These are phyloP conservation scores for Sebastes fasciatus DNA, from an alignment of 2,113 vertebrate genomes.

Conservation along the genomic window DNA sequence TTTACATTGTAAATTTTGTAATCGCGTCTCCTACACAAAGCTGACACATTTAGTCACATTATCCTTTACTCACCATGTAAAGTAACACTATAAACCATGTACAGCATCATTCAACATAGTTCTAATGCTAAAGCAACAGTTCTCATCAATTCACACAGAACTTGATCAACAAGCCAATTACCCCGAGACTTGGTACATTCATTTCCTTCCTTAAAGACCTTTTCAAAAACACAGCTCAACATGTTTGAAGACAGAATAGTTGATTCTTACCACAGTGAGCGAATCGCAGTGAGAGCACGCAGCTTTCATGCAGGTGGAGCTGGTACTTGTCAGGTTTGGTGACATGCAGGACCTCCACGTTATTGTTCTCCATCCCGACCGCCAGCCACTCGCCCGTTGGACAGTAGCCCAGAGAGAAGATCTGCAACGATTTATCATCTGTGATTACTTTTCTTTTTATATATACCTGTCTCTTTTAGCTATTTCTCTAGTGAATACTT, in stretches of 20 bases:
- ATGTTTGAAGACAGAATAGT: not conserved
- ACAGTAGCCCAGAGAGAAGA: conserved; percentile 97
- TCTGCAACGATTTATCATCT: conserved; percentile 77
- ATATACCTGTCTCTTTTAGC: no score
- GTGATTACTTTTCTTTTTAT: no score
- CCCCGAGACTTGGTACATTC: not conserved
- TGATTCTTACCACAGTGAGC: conserved; percentile 91
- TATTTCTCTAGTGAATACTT: no score
- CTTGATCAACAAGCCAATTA: not conserved
- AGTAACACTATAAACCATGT: not conserved
- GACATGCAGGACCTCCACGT: conserved; percentile 96
- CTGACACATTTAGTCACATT: not conserved
- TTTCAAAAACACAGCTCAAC: not conserved
- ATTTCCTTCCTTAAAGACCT: not conserved
- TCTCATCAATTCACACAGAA: not conserved
- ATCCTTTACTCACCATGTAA: no score
- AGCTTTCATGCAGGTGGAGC: conserved; percentile 98
- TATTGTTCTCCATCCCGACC: conserved; percentile 98
- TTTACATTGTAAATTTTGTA: not conserved
- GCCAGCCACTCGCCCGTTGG: conserved; percentile 97
- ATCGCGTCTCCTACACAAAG: not conserved
- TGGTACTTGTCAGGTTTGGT: conserved; percentile 98
- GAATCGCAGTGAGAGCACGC: conserved; percentile 96
- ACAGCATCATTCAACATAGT: not conserved
- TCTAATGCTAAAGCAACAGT: not conserved